Percentiles rank a stretch among this genome's conserved stretches.
Conservation (phyloP, 2,888 invertebrate species). For the Folsomia candida region DNA sequence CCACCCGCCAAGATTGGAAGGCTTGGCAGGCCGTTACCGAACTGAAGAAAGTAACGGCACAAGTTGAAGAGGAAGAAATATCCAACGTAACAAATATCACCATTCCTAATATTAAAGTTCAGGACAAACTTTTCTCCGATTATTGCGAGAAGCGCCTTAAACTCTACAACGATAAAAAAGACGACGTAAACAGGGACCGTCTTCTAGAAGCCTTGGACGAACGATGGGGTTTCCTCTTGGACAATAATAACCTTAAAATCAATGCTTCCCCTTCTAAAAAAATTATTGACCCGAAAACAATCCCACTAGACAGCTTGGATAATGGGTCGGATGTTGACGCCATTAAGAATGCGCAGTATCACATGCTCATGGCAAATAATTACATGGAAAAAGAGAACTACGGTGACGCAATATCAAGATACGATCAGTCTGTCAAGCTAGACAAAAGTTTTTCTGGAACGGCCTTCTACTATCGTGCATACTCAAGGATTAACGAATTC, state of each 20-base stretch:
- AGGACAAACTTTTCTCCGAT: neutral
- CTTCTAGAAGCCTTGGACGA: neutral
- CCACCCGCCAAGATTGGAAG: neutral
- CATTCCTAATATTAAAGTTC: neutral
- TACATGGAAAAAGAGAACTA: neutral
- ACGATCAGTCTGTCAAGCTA: constrained; percentile 16
- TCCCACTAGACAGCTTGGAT: neutral
- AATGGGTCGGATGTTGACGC: too few species aligned
- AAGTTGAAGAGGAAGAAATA: neutral
- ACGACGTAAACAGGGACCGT: neutral
- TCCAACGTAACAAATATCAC: neutral
- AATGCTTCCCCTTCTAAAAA: neutral
- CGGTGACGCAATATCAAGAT: constrained; percentile 13
- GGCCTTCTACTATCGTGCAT: constrained; percentile 18
- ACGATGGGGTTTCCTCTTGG: neutral
- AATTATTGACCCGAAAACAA: neutral
- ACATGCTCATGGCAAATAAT: neutral
- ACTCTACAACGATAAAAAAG: neutral
- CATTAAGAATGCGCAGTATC: neutral
- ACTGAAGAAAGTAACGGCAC: neutral
- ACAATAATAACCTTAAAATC: neutral
- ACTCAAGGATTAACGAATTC: neutral
- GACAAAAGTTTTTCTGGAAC: constrained; percentile 22
- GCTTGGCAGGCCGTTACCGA: neutral
- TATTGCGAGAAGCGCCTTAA: neutral